phyloP scores from a whole-genome alignment of 2,113 vertebrate genomes.

The Kryptolebias marmoratus region DNA sequence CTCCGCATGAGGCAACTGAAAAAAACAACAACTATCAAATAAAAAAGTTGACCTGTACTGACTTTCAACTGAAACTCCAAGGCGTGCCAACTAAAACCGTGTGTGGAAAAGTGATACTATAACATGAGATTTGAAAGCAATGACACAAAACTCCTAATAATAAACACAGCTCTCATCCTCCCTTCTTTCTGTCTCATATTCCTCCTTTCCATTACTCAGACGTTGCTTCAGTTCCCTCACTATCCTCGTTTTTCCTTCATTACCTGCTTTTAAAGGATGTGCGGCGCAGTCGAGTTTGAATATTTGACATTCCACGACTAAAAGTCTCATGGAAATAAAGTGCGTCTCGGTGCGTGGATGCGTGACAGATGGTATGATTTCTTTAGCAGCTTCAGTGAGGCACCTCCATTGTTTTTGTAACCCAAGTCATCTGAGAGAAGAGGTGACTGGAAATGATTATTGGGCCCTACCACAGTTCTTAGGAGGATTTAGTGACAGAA shows the following conservation, averaged over 20 bases:
- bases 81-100: conserved; percentile 14
- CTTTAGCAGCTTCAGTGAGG: conserved; percentile 27
- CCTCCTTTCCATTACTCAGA: conserved; percentile 50
- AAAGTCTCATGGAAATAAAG: conserved; percentile 31
- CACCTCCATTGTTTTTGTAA: conserved; percentile 53
- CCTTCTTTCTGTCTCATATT: conserved; percentile 26
- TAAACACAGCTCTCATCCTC: conserved; percentile 25
- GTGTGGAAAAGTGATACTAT: conserved; percentile 46
- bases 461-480: conserved; percentile 13
- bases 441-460: conserved; percentile 62
- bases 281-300: conserved; percentile 42
- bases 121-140: conserved; percentile 29
- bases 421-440: conserved; percentile 44
- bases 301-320: conserved; percentile 59
- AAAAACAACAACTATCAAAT: conserved; percentile 5
- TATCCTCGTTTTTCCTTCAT: conserved; percentile 27
- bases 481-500: conserved; percentile 32
- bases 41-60: conserved; percentile 2
- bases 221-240: conserved; percentile 13
- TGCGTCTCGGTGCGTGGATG: conserved; percentile 11
- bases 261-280: conserved; percentile 42
- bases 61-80: conserved; percentile 11
- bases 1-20: neutral
- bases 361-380: conserved; percentile 25
- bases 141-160: conserved; percentile 5